Base-by-base conservation (phyloP, 2,888 invertebrate species). In the Netelia virgata region DNA sequence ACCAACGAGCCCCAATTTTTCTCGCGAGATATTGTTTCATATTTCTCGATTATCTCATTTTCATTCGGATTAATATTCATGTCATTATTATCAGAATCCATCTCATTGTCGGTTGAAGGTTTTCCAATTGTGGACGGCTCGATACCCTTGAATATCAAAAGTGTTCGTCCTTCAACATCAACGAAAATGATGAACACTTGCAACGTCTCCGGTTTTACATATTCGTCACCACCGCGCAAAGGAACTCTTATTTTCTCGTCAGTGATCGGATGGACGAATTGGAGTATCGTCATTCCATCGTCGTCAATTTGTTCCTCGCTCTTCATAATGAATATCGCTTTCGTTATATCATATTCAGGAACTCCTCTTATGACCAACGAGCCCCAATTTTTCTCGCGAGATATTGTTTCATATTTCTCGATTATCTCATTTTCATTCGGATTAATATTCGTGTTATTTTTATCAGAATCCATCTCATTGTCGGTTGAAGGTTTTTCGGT, bases 111-210 rank as follows among this genome's bases (percentile, higher is more conserved):
- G 1, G 11, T 18, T 11, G 59, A 23, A 11, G 59, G 23, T 28
- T 20, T 2, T 14, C 10, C 23, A 1, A 1, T 23, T 11, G 59
- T 3, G 28, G 11, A 53, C 3, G 53, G 14, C 11, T 14, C 16
- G 5, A 6, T 6, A n/a, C 8, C 53, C 53, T 76, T 66, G 9
- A 23, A 59, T 11, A 76, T 47, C 6, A 76, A 16, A 14, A 68
- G 20, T 9, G 77, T 78, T 23, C 28, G 28, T 20, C 69, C 61
- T 36, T 18, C 2, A 14, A 14, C 20, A 20, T 63, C 69, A 18
- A 78, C 69, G 61, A 59, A 70, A 18, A 78, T 78, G 0, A 61
- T 10, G 36, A 18, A 78, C 50, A 63, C 18, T 18, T 78, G 18
- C 3, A 10, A 3, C 63, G 77, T 78, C 5, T 3, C 8, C 1